Base-by-base conservation (phyloP, 2,797 vertebrate genomes). In the Philypnodon macrostomus region DNA sequence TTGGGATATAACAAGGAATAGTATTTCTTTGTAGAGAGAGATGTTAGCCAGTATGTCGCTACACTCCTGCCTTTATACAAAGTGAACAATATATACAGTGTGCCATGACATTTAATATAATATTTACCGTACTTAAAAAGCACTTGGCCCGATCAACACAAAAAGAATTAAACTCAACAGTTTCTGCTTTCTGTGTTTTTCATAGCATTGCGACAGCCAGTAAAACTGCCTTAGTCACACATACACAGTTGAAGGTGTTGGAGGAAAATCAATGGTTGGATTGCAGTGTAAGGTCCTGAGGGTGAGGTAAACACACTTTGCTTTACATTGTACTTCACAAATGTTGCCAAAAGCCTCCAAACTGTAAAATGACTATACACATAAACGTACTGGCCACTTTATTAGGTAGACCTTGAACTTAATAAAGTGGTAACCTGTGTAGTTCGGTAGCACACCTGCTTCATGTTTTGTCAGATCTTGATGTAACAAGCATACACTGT, bases 171-270 rank as follows among this genome's bases (percentile, higher is more conserved):
- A 15, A 33, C 51, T 18, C 29, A 58, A 75, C 73, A 63, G 48
- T 72, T 66, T 51, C 62, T 71, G 68, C 54, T 56, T 45, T 50
- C 51, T 66, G 31, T 55, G 58, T 73, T 76, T 72, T 69, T 70
- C 70, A 60, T 64, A 70, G 79, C 53, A 41, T 47, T 73, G 73
- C 60, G 72, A 77, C 39, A 36, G 75, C 51, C 46, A 31, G 72
- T 79, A 77, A 83, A 83, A 81, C 44, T 37, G 79, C 70, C 75
- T 84, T 79, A 80, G 76, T 84, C 82, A 80, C 75, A 79, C 68
- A 61, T 47, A 64, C 63, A 45, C 60, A 77, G 71, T 63, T 72
- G 65, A 81, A 71, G 68, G 80, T 82, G 81, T 80, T 79, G 57
- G 75, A 72, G 57, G 70, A 77, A 85, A 78, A 83, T 85, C 76